Conservation (phyloP, 1,140 invertebrate genomes). For the Hyles euphorbiae region DNA sequence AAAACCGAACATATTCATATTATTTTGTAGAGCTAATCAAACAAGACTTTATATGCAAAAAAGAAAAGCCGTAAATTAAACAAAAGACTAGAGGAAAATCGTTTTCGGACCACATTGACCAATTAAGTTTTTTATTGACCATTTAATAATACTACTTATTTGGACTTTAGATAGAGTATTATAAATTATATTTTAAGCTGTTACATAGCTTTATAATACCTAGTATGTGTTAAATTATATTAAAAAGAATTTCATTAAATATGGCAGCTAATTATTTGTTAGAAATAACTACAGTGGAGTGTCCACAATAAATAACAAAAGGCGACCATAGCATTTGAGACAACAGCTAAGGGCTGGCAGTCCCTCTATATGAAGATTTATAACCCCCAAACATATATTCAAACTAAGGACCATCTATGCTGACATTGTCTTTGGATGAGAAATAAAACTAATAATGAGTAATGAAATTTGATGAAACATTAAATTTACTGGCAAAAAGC, state of each 20-base stretch:
- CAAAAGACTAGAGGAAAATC: constrained; percentile 4
- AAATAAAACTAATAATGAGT: constrained; percentile 11
- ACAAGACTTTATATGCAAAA: too few species aligned
- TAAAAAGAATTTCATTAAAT: constrained; percentile 33
- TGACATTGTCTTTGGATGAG: constrained; percentile 26
- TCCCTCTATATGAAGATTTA: background rate
- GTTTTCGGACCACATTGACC: too few species aligned
- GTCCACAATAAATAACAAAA: constrained; percentile 11
- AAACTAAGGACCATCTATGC: constrained; percentile 5
- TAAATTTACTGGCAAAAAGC: constrained; percentile 12
- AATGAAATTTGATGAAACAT: constrained; percentile 14
- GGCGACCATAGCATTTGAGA: too few species aligned
- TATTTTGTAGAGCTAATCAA: too few species aligned
- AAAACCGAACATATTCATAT: too few species aligned
- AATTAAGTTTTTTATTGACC: too few species aligned
- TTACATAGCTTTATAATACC: constrained; percentile 1
- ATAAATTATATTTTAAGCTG: background rate
- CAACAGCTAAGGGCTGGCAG: background rate
- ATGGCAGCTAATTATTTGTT: constrained; percentile 39
- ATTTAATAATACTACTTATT: too few species aligned
- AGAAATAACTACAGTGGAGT: constrained; percentile 20
- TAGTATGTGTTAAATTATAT: constrained; percentile 17
- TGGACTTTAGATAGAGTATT: too few species aligned
- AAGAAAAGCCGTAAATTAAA: too few species aligned
- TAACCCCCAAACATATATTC: constrained; percentile 2